Evolutionary conservation across 2,797 vertebrate genomes (phyloP).

Genomic region (Lateolabrax maculatus): DNA sequence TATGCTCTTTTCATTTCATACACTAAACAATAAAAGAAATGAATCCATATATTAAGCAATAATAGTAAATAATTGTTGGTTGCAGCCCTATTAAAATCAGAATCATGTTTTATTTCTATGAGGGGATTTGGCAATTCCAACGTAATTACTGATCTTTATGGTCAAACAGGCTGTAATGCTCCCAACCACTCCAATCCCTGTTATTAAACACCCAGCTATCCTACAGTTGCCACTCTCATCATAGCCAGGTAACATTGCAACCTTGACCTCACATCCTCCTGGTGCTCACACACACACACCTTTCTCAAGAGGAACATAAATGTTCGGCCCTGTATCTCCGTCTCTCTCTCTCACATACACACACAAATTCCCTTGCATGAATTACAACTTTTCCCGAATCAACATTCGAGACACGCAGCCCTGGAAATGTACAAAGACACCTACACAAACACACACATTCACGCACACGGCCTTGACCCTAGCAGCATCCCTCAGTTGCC

Average conservation of each 20-base stretch:
- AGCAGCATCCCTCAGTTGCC: conserved; percentile 47
- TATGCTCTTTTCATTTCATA: neutral
- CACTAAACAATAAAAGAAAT: conserved; percentile 23
- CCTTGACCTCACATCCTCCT: conserved; percentile 2
- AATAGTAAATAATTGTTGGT: conserved; percentile 2
- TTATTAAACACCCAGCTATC: neutral
- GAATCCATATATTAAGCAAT: conserved; percentile 25
- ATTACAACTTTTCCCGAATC: conserved; percentile 46
- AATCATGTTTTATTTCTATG: conserved; percentile 8
- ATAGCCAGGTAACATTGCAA: neutral
- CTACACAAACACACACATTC: conserved; percentile 28
- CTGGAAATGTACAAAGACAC: conserved; percentile 37
- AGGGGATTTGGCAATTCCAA: conserved; percentile 14
- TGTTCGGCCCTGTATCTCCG: neutral
- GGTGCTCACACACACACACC: neutral
- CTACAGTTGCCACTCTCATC: neutral
- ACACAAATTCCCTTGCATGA: conserved; percentile 23
- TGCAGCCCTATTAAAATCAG: neutral
- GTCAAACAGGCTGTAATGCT: conserved; percentile 12
- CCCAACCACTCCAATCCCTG: neutral
- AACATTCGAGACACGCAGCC: conserved; percentile 45
- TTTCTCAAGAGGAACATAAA: conserved; percentile 21
- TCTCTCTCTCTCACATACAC: conserved; percentile 1
- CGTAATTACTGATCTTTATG: conserved; percentile 7
- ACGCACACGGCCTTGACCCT: conserved; percentile 47